These are phyloP conservation scores for Sogatella furcifera DNA, from an alignment of 1,140 invertebrate species.

Conservation along the genomic window DNA sequence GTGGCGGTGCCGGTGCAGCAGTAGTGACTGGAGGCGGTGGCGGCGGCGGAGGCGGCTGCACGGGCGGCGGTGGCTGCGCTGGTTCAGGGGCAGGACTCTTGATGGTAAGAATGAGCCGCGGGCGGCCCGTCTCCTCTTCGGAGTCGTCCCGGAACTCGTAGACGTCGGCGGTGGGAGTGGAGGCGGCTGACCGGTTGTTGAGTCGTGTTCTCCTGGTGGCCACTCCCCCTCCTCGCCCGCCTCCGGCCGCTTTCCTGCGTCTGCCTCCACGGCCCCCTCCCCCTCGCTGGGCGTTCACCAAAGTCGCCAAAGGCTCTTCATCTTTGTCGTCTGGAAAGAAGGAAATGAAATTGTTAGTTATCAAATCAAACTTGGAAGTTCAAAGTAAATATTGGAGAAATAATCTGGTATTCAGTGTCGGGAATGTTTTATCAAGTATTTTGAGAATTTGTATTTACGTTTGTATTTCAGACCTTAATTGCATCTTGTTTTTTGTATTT, in stretches of 20 bases:
- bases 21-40: slow-evolving; percentile 28
- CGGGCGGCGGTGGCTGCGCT: slow-evolving; percentile 30
- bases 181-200: slow-evolving; percentile 16
- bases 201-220: slow-evolving; percentile 37
- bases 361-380: too few relatives aligned
- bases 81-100: slow-evolving; percentile 46
- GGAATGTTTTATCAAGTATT: too few relatives aligned
- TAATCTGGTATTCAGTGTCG: too few relatives aligned
- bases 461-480: too few relatives aligned
- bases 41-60: not conserved
- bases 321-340: not conserved
- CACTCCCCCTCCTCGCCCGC: slow-evolving; percentile 29
- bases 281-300: not conserved
- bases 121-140: slow-evolving; percentile 54
- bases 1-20: slow-evolving; percentile 32
- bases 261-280: slow-evolving; percentile 23
- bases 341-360: too few relatives aligned
- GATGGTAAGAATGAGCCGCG: slow-evolving; percentile 65
- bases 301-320: not conserved
- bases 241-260: slow-evolving; percentile 29
- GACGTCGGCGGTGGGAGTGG: slow-evolving; percentile 46
- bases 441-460: too few relatives aligned
- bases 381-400: too few relatives aligned
- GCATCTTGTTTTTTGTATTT: too few relatives aligned
- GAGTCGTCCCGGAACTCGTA: slow-evolving; percentile 79